Percentiles rank a stretch among this genome's conserved stretches.
These are phyloP conservation scores for Phainopepla nitens DNA, from an alignment of 2,113 vertebrate species.

Conservation along the genomic window DNA sequence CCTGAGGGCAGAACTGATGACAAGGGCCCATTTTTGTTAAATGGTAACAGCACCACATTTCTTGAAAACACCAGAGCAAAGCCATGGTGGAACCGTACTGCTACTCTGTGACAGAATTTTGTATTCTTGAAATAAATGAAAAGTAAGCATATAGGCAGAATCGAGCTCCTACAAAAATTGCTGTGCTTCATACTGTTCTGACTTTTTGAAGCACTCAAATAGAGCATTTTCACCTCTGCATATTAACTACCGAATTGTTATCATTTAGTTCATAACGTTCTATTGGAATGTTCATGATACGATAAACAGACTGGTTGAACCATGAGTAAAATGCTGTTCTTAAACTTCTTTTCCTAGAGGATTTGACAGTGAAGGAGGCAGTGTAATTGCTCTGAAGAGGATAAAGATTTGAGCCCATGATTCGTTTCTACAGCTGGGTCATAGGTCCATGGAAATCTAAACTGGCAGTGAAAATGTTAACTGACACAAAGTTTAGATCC, in stretches of 20 bases:
- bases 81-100: not conserved
- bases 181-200: not conserved
- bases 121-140: not conserved
- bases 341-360: not conserved
- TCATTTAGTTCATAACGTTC: not conserved
- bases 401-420: not conserved
- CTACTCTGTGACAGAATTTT: not conserved
- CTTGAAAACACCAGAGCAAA: not conserved
- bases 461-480: not conserved
- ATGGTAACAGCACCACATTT: not conserved
- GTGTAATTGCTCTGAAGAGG: not conserved
- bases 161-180: not conserved
- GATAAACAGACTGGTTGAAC: not conserved
- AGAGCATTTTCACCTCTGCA: not conserved
- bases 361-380: not conserved
- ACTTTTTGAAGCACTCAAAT: not conserved
- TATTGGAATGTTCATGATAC: not conserved
- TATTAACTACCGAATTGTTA: not conserved
- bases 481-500: not conserved
- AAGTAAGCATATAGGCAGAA: not conserved
- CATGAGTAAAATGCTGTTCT: not conserved
- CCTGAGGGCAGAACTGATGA: not conserved
- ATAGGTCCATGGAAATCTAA: conserved; percentile 1
- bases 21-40: not conserved
- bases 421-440: not conserved